A percentile compares a stretch with the other conserved stretches of the same genome.
phyloP scores from a whole-genome alignment of 2,888 invertebrate species.

The Melangyna quadrimaculata region DNA sequence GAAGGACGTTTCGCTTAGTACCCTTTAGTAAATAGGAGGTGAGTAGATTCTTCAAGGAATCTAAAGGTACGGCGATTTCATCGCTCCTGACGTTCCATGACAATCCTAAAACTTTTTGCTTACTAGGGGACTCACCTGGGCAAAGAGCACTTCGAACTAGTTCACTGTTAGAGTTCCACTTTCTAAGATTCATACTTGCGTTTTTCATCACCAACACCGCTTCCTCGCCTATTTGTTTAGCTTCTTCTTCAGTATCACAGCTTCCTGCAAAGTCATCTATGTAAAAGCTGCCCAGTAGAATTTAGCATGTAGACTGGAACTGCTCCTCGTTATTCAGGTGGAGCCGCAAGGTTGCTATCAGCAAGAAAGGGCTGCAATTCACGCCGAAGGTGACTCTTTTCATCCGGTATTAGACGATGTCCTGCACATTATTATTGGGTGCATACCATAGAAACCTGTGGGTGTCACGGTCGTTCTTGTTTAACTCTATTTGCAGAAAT shows the following conservation, averaged over 20 bases:
- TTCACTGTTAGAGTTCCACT: slow-evolving; percentile 37
- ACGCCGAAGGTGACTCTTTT: slow-evolving; percentile 42
- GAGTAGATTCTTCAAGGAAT: neutral
- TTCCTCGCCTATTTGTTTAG: slow-evolving; percentile 10
- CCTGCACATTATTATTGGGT: neutral
- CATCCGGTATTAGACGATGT: slow-evolving; percentile 26
- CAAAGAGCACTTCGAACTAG: slow-evolving; percentile 26
- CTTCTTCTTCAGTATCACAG: slow-evolving; percentile 29
- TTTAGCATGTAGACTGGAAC: neutral
- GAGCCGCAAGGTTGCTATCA: slow-evolving; percentile 12
- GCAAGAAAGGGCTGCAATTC: slow-evolving; percentile 34
- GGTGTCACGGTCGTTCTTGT: slow-evolving; percentile 7
- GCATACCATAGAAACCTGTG: slow-evolving; percentile 36
- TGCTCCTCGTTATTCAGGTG: slow-evolving; percentile 3
- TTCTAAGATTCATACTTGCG: slow-evolving; percentile 29
- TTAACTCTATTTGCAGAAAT: slow-evolving; percentile 12
- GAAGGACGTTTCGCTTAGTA: slow-evolving; percentile 9
- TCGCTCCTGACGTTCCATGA: neutral
- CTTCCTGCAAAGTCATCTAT: slow-evolving; percentile 34
- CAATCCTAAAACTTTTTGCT: slow-evolving; percentile 8
- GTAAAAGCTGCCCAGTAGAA: slow-evolving; percentile 22
- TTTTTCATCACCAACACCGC: slow-evolving; percentile 31
- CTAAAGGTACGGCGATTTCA: slow-evolving; percentile 4
- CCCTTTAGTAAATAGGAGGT: neutral
- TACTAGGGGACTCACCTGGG: neutral